Base-by-base conservation (phyloP, 2,888 invertebrate species). In the Nipponacmea schrenckii region DNA sequence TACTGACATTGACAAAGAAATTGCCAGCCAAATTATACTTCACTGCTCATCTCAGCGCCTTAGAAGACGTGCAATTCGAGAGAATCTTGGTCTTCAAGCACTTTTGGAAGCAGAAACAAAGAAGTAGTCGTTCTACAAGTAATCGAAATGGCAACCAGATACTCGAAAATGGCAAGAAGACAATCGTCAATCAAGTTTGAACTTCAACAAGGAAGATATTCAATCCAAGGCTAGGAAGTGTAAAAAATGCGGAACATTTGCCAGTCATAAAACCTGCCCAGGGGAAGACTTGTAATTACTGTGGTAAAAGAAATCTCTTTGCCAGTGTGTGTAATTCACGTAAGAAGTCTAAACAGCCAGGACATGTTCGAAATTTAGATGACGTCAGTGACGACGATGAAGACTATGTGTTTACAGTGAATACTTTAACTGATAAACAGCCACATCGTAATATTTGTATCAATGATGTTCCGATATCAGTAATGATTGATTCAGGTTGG, bases 401-500 rank as follows among this genome's bases (percentile, higher is more conserved):
- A 46, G 46, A 15, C 7, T 56, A n/a, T 56, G n/a, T 56, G n/a
- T 56, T 56, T 56, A 24, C 56, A 56, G n/a, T 56, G 8, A 24
- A 56, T 56, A 24, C 56, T 7, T n/a, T 56, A 20, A 24, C n/a
- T 56, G 27, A 56, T 17, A 45, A 26, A 31, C 45, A 27, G 8
- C 39, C 24, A 65, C 17, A 63, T 44, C 20, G 63, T 66, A 17
- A 26, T 62, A n/a, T 20, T n/a, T 17, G 8, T 15, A 66, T 70
- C 0, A 72, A 50, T 1, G 72, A 68, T 39, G 31, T 70, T 24
- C 3, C 14, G 1, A 2, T 73, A 15, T 26, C 20, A 4, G 68
- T 74, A 8, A 56, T 74, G 10, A 72, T 74, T 27, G 72, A 72
- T 31, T 70, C 69, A 0, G 73, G 73, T 27, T 67, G 71, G n/a